Evolutionary conservation across 1,140 invertebrate species (phyloP).

Genomic region (Hyposmocoma kahamanoa): DNA sequence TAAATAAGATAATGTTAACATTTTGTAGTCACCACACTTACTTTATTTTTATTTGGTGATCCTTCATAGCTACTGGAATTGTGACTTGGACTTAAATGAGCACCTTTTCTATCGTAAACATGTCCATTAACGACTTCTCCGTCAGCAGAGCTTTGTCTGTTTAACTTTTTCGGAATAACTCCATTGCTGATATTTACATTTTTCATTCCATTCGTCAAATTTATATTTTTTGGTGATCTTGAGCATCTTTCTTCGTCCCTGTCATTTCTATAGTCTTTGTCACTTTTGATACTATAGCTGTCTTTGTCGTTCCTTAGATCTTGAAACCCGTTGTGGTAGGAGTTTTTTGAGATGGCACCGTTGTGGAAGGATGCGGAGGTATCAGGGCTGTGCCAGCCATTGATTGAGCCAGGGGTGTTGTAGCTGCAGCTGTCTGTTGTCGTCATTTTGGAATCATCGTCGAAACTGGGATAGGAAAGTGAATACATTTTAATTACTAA

Average conservation of each 20-base stretch:
- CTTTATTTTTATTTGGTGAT: slow-evolving; percentile 64
- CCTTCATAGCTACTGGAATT: slow-evolving; percentile 51
- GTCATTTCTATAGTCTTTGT: slow-evolving; percentile 38
- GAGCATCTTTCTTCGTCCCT: slow-evolving; percentile 46
- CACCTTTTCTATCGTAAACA: slow-evolving; percentile 48
- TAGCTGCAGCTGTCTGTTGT: slow-evolving; percentile 68
- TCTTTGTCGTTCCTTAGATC: slow-evolving; percentile 40
- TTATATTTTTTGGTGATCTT: slow-evolving; percentile 61
- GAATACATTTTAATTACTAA: slow-evolving; percentile 2
- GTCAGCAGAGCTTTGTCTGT: slow-evolving; percentile 51
- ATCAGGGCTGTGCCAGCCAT: slow-evolving; percentile 71
- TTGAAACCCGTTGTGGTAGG: slow-evolving; percentile 53
- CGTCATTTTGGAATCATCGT: slow-evolving; percentile 73
- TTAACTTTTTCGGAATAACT: slow-evolving; percentile 51
- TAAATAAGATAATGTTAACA: not conserved
- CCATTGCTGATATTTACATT: slow-evolving; percentile 64
- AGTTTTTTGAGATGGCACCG: slow-evolving; percentile 59
- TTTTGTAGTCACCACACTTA: slow-evolving; percentile 14
- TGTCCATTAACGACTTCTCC: slow-evolving; percentile 48
- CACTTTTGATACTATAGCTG: slow-evolving; percentile 23
- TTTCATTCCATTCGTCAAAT: slow-evolving; percentile 57
- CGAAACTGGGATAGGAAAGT: slow-evolving; percentile 47
- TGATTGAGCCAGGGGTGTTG: slow-evolving; percentile 67
- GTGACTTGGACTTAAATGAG: slow-evolving; percentile 54
- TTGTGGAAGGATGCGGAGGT: slow-evolving; percentile 50